phyloP scores from a whole-genome alignment of 2,113 vertebrate species.

The Eubucco bourcierii region DNA sequence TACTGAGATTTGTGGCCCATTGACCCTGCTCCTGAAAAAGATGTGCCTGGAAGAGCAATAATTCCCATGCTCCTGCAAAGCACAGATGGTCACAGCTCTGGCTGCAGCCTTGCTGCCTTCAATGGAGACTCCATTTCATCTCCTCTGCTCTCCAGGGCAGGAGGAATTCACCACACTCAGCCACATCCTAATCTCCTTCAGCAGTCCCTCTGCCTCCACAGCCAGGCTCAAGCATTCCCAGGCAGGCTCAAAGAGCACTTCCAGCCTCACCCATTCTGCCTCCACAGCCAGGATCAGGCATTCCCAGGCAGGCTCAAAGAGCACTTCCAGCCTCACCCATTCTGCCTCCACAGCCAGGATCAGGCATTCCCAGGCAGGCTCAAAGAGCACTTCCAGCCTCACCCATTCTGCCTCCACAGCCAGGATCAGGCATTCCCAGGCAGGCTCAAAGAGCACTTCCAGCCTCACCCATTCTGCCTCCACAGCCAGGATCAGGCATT shows the following conservation, averaged over 20 bases:
- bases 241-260: neutral
- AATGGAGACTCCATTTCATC: neutral
- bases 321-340: no score
- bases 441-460: no score
- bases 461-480: no score
- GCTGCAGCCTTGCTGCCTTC: neutral
- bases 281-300: no score
- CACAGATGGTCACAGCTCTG: neutral
- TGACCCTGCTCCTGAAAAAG: neutral
- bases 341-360: no score
- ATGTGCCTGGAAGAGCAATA: constrained; percentile 24
- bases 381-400: neutral
- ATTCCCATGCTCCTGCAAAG: constrained; percentile 43
- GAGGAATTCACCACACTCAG: neutral
- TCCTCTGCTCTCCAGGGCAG: neutral
- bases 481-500: no score
- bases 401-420: no score
- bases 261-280: no score
- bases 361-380: no score
- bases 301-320: no score
- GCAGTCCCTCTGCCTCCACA: neutral
- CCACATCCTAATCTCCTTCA: neutral
- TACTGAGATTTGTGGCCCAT: constrained; percentile 28
- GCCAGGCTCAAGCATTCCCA: neutral
- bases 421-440: no score